Conservation (phyloP, 2,797 vertebrate genomes). For the Cossypha dichroa region DNA sequence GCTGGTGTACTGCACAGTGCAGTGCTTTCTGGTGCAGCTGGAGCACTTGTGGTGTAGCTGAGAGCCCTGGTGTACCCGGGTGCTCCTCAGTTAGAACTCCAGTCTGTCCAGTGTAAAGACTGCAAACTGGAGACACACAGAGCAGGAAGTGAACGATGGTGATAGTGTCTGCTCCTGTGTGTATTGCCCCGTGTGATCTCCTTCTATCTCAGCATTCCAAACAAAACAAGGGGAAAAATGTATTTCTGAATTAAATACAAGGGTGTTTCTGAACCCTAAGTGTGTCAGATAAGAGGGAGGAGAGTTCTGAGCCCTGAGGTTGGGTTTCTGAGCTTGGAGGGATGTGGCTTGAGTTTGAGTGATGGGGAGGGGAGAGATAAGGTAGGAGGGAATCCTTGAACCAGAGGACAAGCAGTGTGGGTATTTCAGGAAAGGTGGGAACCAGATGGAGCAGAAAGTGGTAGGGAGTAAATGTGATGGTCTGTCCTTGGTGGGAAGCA, state of each 20-base stretch:
- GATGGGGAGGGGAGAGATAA: neutral
- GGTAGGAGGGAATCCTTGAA: neutral
- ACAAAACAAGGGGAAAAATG: neutral
- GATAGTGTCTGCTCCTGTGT: neutral
- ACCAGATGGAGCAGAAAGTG: neutral
- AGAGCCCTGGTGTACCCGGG: neutral
- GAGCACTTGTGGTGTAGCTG: neutral
- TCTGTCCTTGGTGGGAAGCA: neutral
- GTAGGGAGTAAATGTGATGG: neutral
- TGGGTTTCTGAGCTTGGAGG: constrained; percentile 53
- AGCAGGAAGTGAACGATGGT: neutral
- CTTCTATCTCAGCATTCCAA: neutral
- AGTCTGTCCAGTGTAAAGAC: neutral
- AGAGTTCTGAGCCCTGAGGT: constrained; percentile 15
- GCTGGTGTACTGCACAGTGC: neutral
- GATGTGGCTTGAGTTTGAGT: constrained; percentile 21
- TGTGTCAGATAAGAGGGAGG: neutral
- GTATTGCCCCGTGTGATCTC: neutral
- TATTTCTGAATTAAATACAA: neutral
- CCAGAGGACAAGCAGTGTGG: neutral
- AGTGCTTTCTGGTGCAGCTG: neutral
- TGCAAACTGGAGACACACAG: neutral
- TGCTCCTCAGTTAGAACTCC: neutral
- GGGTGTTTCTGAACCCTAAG: neutral
- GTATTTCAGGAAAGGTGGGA: neutral